Base-by-base conservation (phyloP, 2,113 vertebrate species). In the Corynorhinus townsendii region DNA sequence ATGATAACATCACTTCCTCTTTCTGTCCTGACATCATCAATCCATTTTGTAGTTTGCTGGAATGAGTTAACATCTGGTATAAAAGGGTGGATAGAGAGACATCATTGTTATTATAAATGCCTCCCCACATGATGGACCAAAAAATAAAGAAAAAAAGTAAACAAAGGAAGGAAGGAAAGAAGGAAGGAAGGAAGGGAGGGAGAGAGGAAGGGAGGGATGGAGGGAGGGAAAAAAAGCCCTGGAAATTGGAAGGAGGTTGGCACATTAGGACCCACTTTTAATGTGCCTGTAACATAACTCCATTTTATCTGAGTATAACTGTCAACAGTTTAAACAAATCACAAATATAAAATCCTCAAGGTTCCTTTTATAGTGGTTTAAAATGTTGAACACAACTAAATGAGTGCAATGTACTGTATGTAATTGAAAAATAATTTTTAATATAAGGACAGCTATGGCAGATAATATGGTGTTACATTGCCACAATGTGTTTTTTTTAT, bases 21-120 rank as follows among this genome's bases (percentile, higher is more conserved):
- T 98, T 99, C 99, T 94, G 99, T 99, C 98, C 99, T 98, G 98
- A 99, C 99, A 11, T 99, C 99, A 90, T 99, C 99, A 33, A 99
- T 99, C 99, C 99, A 99, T 98, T 99, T 99, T 97, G 99, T 99
- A 93, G 99, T 99, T 98, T 99, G 99, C 98, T 99, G 99, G 98
- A 99, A 99, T 45, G 99, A 99, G 98, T 99, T 99, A 97, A 99
- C 99, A 96, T 99, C 99, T 99, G 97, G 35, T 86, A 96, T 95
- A 89, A 96, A 96, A 98, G 38, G 96, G 8, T 79, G 84, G 84
- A 95, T 38, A 95, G 77, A 95, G 77, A 91, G 91, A 98, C 92
- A 98, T 95, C 85, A 95, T 92, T 76, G 76, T 97, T 97, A 98
- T 49, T 80, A 81, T 81, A 95, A 97, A 96, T 3, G 86, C 83